A percentile compares a stretch with the other conserved stretches of the same genome.
Evolutionary conservation across 2,797 vertebrate species (phyloP).

Genomic region (Spea hammondii): DNA sequence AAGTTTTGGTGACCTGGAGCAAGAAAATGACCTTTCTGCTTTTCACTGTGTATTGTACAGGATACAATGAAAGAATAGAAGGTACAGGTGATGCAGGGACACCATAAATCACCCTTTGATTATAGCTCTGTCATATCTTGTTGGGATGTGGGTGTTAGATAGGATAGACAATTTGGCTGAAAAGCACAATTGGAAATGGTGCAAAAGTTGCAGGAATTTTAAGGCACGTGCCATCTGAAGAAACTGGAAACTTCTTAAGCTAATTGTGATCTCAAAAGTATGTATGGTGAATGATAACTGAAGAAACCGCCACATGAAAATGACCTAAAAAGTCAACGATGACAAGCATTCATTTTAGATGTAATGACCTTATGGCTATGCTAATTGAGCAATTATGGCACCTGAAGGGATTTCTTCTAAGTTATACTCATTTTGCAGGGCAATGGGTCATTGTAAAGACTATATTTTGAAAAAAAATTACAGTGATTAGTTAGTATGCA

Average conservation of each 20-base stretch:
- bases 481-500: neutral
- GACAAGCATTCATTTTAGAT: conserved; percentile 9
- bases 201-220: conserved; percentile 27
- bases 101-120: conserved; percentile 18
- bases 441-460: neutral
- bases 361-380: neutral
- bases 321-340: conserved; percentile 11
- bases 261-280: conserved; percentile 4
- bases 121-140: conserved; percentile 2
- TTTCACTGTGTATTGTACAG: neutral
- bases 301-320: neutral
- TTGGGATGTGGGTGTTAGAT: neutral
- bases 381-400: neutral
- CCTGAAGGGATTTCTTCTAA: neutral
- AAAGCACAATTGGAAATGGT: neutral
- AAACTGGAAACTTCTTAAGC: neutral
- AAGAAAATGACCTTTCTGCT: conserved; percentile 11
- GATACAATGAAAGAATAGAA: conserved; percentile 16
- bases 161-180: neutral
- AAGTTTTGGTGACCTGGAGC: conserved; percentile 15
- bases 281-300: conserved; percentile 16
- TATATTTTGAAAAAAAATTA: neutral
- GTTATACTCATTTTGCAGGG: neutral
- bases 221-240: conserved; percentile 35
- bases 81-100: neutral